Base-by-base conservation (phyloP, 30 jellyfish, hydroid and myxozoan genomes). In the Aurelia sp. region DNA sequence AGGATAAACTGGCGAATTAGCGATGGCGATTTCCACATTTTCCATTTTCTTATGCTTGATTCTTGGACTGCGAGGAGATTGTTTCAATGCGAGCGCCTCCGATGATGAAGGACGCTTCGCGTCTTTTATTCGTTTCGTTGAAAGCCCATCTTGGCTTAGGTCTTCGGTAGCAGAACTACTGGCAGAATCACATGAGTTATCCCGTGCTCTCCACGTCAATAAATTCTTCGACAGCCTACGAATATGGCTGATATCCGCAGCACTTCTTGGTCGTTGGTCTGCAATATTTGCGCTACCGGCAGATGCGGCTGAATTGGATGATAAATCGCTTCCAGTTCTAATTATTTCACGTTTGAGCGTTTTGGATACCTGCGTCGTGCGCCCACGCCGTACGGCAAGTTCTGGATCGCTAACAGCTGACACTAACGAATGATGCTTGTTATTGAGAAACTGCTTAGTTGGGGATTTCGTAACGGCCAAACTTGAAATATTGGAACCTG, bases 131-230 rank as follows among this genome's bases (percentile, higher is more conserved):
- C 55, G 55, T 44, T 44, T 44, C 55, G 15, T 9, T 44, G 55
- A 44, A 44, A 44, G 55, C 55, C 13, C 55, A 44, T 44, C 55
- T 44, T 44, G 55, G 55, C 55, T 44, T 5, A 44, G 16, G 55
- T 66, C 83, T 2, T 81, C 91, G 3, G 80, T 63, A 5, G 90
- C 81, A 20, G 90, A 63, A 63, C 90, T 80, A 35, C 82, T 80
- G 1, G 75, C 84, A 12, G 91, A 81, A 57, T 81, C 91, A 15
- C 84, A 81, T 0, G 91, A 81, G 30, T 81, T 81, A 70, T 81
- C 76, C 67, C 91, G 24, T 53, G 84, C 81, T 67, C 91, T 66
- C 91, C 91, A 81, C 3, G 76, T 8, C 24, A 33, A 63, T 55
- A 81, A 57, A 63, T 81, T 81, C 48, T 35, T 81, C 66, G 84